A percentile compares a stretch with the other conserved stretches of the same genome.
Evolutionary conservation across 2,797 vertebrate genomes (phyloP).

Genomic region (Hirundo rustica): DNA sequence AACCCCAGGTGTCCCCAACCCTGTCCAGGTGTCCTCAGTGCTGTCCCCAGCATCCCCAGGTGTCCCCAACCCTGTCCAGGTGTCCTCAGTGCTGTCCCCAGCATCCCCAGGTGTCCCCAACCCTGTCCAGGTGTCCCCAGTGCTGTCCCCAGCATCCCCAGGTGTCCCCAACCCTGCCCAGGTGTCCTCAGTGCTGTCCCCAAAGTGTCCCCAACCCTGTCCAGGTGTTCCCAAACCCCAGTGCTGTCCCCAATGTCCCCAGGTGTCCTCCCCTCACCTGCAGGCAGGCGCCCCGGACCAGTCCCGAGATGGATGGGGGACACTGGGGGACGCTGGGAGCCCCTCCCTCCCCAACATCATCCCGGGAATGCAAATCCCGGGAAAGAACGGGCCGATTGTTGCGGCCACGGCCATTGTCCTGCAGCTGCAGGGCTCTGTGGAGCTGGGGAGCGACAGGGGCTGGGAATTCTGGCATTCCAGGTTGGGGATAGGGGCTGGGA

Average conservation of each 20-base stretch:
- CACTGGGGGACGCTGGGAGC: background rate
- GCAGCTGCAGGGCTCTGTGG: conserved; percentile 41
- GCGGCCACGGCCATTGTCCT: conserved; percentile 31
- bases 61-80: background rate
- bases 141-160: too few relatives aligned
- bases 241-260: background rate
- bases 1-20: background rate
- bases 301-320: too few relatives aligned
- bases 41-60: too few relatives aligned
- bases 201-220: background rate
- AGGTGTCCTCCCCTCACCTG: background rate
- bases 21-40: background rate
- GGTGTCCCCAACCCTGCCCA: background rate
- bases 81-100: background rate
- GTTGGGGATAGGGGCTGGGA: background rate
- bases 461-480: background rate
- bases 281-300: fast-evolving
- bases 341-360: background rate
- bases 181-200: background rate
- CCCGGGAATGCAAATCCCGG: background rate
- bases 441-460: background rate
- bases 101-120: too few relatives aligned
- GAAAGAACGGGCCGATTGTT: conserved; percentile 39
- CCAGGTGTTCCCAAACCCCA: background rate
- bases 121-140: too few relatives aligned